Evolutionary conservation across 2,113 vertebrate genomes (phyloP).

Genomic region (Phocoena sinus): DNA sequence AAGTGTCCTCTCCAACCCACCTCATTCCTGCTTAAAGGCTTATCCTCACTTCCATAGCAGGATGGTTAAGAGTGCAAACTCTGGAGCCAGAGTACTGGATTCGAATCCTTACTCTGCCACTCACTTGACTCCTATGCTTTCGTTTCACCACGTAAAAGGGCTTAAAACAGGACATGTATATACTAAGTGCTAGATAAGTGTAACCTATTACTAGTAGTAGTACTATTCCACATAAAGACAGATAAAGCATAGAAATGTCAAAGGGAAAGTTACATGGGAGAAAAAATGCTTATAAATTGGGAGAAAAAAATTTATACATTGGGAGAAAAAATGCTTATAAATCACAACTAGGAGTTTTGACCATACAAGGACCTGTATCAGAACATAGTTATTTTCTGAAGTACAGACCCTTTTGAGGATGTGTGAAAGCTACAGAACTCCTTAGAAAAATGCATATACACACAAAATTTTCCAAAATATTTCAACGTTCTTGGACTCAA

Average conservation of each 20-base stretch:
- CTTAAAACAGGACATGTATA: not conserved
- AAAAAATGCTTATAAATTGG: not conserved
- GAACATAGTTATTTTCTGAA: not conserved
- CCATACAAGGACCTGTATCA: not conserved
- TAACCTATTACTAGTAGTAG: not conserved
- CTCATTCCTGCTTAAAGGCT: not conserved
- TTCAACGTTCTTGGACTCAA: not conserved
- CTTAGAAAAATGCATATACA: not conserved
- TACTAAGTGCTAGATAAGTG: not conserved
- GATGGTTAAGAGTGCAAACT: not conserved
- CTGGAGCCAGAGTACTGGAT: not conserved
- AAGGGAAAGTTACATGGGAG: not conserved
- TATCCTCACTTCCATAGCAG: not conserved
- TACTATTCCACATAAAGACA: not conserved
- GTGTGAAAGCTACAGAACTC: not conserved
- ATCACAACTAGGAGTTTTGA: not conserved
- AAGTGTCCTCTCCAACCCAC: not conserved
- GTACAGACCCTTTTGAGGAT: not conserved
- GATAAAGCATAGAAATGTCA: not conserved
- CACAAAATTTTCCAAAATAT: constrained; percentile 2
- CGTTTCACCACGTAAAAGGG: not conserved
- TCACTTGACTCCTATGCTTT: not conserved
- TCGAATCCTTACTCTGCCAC: not conserved
- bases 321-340: not conserved
- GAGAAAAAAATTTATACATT: not conserved